A percentile compares a stretch with the other conserved stretches of the same genome.
phyloP scores from a whole-genome alignment of 2,888 invertebrate species.

The Galerucella pusilla region DNA sequence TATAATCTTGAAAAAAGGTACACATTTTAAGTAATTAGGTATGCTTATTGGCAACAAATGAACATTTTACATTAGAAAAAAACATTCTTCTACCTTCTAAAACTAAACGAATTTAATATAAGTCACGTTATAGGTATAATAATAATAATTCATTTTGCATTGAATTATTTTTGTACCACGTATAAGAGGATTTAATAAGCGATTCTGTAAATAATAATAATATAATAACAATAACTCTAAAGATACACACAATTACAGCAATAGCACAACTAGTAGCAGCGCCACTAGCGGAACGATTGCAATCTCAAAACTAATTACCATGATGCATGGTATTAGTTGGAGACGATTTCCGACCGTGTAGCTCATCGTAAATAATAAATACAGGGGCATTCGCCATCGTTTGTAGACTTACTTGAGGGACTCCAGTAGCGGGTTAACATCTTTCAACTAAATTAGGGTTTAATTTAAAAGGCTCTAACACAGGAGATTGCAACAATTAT shows the following conservation, averaged over 20 bases:
- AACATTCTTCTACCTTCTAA: no score
- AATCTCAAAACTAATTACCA: conserved; percentile 49
- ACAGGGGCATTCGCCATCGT: conserved; percentile 26
- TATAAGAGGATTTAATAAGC: conserved; percentile 9
- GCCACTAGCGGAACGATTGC: conserved; percentile 37
- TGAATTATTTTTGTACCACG: background rate
- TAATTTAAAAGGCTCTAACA: no score
- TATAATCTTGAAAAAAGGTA: no score
- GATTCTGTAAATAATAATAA: conserved; percentile 4
- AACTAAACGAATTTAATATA: no score
- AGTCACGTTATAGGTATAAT: background rate
- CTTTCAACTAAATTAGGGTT: background rate
- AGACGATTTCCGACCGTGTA: conserved; percentile 47
- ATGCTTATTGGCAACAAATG: no score
- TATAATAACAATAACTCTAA: conserved; percentile 42
- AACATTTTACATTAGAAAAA: no score
- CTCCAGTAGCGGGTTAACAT: conserved; percentile 4
- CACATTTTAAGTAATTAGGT: no score
- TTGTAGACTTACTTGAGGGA: conserved; percentile 8
- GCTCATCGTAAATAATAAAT: conserved; percentile 51
- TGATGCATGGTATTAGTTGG: conserved; percentile 50
- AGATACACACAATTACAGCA: conserved; percentile 30
- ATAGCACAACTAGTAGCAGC: conserved; percentile 17
- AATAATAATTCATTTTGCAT: background rate
- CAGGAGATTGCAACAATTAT: no score